Evolutionary conservation across 2,113 vertebrate species (phyloP), one percentile per base, ranked within the genome.

Genomic region (Pycnonotus jocosus): DNA sequence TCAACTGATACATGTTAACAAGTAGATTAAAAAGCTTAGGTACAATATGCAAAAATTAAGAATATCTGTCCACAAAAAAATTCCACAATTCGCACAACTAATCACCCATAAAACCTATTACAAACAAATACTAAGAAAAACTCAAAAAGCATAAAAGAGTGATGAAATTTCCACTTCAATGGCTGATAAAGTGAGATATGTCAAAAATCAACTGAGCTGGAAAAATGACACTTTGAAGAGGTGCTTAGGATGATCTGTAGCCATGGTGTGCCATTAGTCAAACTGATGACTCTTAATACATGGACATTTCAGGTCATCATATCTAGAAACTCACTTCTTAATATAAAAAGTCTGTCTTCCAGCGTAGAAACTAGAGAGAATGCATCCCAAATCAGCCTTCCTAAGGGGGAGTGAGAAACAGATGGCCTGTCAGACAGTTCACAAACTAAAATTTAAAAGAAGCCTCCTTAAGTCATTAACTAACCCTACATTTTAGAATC

Each of bases 21-120:
- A 50, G 30, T 19, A 81, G 30, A 83, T 88, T 83, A 71, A 78
- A 82, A 95, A 64, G 25, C 9, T 28, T 40, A 81, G 69, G 20
- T 21, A 18, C 10, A 15, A 81, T 14, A 79, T 12, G 45, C 54
- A 90, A 86, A 95, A 97, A 97, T 98, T 97, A 97, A 96, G 96
- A 94, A 86, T 86, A 45, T 87, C 79, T 40, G 60, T 82, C 89
- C 60, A 57, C 14, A 64, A 94, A 95, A 97, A 97, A 30, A n/a
- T 22, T 31, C 94, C 42, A 50, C 90, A 97, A 96, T 96, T 96
- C 96, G 62, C 86, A 97, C 96, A 98, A 97, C 97, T 97, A 98
- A 98, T 98, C 98, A 98, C 93, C 98, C 98, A 97, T 97, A 98
- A 98, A 98, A 97, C 95, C 97, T 97, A 98, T 98, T 97, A 98